Percentiles rank a stretch among this genome's conserved stretches.
phyloP scores from a whole-genome alignment of 2,113 vertebrate genomes.

The Fregata magnificens region DNA sequence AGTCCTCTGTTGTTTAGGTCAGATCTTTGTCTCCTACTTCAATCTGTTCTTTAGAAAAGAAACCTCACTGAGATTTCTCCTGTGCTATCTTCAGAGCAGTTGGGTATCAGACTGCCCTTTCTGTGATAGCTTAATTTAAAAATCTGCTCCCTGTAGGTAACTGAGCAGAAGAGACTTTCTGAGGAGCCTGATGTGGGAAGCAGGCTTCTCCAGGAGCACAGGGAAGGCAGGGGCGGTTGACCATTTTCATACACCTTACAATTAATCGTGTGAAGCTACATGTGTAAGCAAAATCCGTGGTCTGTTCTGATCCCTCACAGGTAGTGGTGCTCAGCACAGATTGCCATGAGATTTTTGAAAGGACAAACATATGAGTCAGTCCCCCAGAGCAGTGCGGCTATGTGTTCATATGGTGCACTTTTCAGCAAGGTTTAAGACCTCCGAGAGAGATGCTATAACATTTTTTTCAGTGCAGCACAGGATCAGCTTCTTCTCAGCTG shows the following conservation, averaged over 20 bases:
- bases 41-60: background rate
- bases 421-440: background rate
- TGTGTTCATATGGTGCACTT: background rate
- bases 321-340: background rate
- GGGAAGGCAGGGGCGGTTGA: background rate
- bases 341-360: background rate
- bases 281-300: background rate
- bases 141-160: background rate
- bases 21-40: background rate
- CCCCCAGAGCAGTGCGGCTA: background rate
- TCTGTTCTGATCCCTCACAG: background rate
- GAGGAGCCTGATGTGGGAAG: background rate
- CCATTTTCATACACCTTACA: background rate
- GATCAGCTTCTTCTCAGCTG: background rate
- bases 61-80: background rate
- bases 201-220: background rate
- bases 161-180: background rate
- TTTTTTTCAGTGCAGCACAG: background rate
- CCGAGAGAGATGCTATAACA: background rate
- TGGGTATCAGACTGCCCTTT: background rate
- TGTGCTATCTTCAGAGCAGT: background rate
- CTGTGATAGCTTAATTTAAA: background rate
- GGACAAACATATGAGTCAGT: accelerated
- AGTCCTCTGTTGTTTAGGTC: background rate
- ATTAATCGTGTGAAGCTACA: accelerated